These are phyloP conservation scores for Empis livida DNA, from an alignment of 2,888 invertebrate species.

Conservation along the genomic window DNA sequence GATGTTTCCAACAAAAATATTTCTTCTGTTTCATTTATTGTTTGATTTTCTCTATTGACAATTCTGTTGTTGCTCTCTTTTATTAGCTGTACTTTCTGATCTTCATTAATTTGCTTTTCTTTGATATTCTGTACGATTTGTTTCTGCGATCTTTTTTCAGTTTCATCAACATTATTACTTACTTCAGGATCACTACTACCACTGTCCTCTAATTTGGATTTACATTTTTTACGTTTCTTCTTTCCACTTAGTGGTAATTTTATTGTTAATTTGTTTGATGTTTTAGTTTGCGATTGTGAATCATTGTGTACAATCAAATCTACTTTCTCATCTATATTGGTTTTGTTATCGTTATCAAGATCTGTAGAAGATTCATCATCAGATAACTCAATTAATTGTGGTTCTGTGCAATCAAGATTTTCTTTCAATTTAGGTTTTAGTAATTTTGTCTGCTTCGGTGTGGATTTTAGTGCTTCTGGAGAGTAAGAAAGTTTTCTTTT, in stretches of 20 bases:
- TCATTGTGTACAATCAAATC: too few species aligned
- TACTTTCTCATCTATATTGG: constrained; percentile 6
- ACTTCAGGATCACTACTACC: constrained; percentile 25
- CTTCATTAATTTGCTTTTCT: not conserved
- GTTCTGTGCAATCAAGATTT: not conserved
- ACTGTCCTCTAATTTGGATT: constrained; percentile 5
- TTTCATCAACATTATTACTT: not conserved
- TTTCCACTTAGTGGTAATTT: constrained; percentile 25
- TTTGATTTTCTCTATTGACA: not conserved
- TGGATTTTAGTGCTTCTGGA: constrained; percentile 4
- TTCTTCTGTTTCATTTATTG: too few species aligned
- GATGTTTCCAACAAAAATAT: too few species aligned
- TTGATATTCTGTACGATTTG: not conserved
- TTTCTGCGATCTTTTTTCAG: not conserved
- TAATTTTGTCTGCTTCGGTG: not conserved
- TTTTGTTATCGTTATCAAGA: constrained; percentile 8
- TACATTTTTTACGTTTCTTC: constrained; percentile 20
- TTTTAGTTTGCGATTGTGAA: constrained; percentile 2
- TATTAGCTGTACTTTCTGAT: not conserved
- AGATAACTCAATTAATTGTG: not conserved
- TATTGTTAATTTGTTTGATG: constrained; percentile 20
- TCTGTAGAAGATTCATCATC: not conserved
- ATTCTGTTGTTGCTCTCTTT: too few species aligned
- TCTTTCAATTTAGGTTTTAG: not conserved
- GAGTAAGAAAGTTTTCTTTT: constrained; percentile 28